phyloP scores from a whole-genome alignment of 2,888 invertebrate genomes.

The Galeruca laticollis region DNA sequence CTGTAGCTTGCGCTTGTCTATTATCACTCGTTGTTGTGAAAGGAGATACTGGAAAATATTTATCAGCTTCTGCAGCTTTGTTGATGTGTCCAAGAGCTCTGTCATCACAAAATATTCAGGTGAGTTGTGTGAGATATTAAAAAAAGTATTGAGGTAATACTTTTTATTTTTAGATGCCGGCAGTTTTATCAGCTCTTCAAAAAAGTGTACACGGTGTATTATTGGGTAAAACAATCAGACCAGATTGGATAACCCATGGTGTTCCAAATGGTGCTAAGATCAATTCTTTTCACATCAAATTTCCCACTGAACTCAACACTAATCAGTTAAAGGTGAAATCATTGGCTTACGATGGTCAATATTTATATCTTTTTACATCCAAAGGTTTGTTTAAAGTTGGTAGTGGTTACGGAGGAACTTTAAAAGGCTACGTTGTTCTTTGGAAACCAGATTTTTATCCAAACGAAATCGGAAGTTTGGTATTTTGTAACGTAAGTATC shows the following conservation, averaged over 20 bases:
- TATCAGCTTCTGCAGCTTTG: constrained; percentile 88
- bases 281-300: constrained; percentile 74
- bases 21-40: constrained; percentile 92
- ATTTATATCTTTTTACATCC: constrained; percentile 87
- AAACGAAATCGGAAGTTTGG: constrained; percentile 86
- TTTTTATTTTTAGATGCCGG: constrained; percentile 75
- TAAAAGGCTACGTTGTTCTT: constrained; percentile 89
- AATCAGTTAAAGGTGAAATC: constrained; percentile 69
- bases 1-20: constrained; percentile 91
- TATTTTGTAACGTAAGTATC: constrained; percentile 83
- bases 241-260: constrained; percentile 91
- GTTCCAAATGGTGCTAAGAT: constrained; percentile 83
- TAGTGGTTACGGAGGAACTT: constrained; percentile 93
- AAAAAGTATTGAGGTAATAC: neutral
- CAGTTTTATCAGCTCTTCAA: constrained; percentile 86
- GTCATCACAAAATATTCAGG: constrained; percentile 85
- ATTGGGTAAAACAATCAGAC: constrained; percentile 84
- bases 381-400: constrained; percentile 93
- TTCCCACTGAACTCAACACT: constrained; percentile 68
- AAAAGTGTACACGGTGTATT: constrained; percentile 90
- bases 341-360: constrained; percentile 91
- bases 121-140: constrained; percentile 59
- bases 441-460: constrained; percentile 86
- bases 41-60: constrained; percentile 91
- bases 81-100: constrained; percentile 86